Conservation (phyloP, 2,888 invertebrate genomes). For the Pseudococcus longispinus region DNA sequence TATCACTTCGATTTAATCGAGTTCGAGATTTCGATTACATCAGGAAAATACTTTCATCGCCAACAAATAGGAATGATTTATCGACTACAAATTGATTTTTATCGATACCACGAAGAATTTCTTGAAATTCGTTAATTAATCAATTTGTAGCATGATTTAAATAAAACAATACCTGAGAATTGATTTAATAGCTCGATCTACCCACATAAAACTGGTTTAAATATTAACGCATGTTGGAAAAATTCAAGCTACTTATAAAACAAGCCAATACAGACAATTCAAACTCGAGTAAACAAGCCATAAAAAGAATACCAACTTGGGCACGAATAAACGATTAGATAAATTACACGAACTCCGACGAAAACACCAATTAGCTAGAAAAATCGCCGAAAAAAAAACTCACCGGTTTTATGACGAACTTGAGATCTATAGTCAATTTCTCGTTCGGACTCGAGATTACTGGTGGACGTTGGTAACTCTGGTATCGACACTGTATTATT, state of each 20-base stretch:
- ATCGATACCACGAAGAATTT: neutral
- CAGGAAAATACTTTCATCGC: neutral
- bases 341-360: neutral
- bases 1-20: neutral
- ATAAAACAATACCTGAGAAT: neutral
- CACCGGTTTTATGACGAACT: neutral
- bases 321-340: neutral
- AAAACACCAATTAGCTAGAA: neutral
- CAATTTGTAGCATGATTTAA: neutral
- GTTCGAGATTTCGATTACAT: neutral
- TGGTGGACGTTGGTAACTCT: neutral
- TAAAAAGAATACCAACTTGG: neutral
- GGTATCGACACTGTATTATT: slow-evolving; percentile 10
- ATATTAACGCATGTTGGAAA: no score
- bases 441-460: neutral
- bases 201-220: neutral
- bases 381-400: neutral
- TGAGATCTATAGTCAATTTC: slow-evolving; percentile 10
- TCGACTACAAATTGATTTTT: neutral
- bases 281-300: neutral
- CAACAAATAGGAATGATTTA: neutral
- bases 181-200: neutral
- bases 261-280: no score
- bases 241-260: neutral
- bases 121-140: neutral